Base-by-base conservation (phyloP, 1,140 invertebrate genomes). In the Centruroides sculpturatus region DNA sequence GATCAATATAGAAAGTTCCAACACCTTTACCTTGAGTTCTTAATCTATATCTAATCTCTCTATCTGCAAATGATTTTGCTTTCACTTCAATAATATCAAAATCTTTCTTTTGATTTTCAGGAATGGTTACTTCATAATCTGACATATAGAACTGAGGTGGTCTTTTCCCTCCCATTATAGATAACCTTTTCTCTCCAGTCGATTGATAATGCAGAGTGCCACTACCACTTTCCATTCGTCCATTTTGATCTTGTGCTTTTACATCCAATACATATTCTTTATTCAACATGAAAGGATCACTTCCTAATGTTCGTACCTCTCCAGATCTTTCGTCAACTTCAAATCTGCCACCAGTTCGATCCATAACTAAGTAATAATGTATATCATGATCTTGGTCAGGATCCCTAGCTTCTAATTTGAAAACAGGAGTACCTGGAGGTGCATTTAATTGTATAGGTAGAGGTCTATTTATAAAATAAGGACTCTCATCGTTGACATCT, bases 211-310 rank as follows among this genome's bases (percentile, higher is more conserved):
- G 23, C 23, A 23, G 23, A 74, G 85, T 93, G 53, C 84, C n/a
- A n/a, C n/a, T 80, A 68, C 92, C 89, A 69, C 91, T 89, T 10
- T 90, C 82, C 59, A 89, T 81, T 23, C 23, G 23, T 35, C 91
- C 91, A 71, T 90, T 93, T 74, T 89, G 90, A 79, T 95, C 91
- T 77, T 94, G 90, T 0, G 91, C 91, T 76, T 93, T 93, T 13
- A 94, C 91, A 71, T 95, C 94, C 60, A 95, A 77, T 12, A 94
- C 90, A 72, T 95, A 95, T 71, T 95, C 91, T 87, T 93, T 93
- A 73, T 94, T 91, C 69, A 93, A 74, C 73, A 93, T 89, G 71
- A 94, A 94, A 12, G 89, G 83, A 71, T 93, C 90, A 1, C 84
- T 89, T 47, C 90, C 90, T 53, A 87, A 78, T 0, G 91, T 94